A percentile compares a stretch with the other conserved stretches of the same genome.
Evolutionary conservation across 2,888 invertebrate genomes (phyloP).

Genomic region (Scotopteryx bipunctaria): DNA sequence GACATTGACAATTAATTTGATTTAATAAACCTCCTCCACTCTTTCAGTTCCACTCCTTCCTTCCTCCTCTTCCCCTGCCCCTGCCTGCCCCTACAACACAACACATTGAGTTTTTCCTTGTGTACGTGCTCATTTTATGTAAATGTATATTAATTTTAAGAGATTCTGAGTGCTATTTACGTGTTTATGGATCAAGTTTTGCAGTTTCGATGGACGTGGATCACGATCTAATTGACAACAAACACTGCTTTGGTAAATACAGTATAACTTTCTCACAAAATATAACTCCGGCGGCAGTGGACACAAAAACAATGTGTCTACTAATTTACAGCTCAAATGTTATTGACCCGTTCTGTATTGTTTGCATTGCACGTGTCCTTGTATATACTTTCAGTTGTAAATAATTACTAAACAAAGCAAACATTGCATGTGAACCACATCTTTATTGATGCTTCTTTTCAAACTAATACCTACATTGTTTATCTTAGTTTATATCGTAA

Average conservation of each 20-base stretch:
- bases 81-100: not conserved
- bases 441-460: slow-evolving; percentile 2
- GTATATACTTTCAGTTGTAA: slow-evolving; percentile 52
- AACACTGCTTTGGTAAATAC: slow-evolving; percentile 67
- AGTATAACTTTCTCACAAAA: slow-evolving; percentile 26
- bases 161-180: not conserved
- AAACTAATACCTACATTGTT: slow-evolving; percentile 1
- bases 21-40: too few relatives aligned
- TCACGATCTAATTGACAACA: slow-evolving; percentile 60
- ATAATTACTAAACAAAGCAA: slow-evolving; percentile 18
- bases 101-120: not conserved
- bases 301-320: slow-evolving; percentile 53
- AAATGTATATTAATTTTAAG: not conserved
- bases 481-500: not conserved
- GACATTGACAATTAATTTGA: too few relatives aligned
- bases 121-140: not conserved
- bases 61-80: not conserved
- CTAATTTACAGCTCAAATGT: slow-evolving; percentile 41
- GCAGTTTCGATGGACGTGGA: slow-evolving; percentile 74
- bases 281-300: slow-evolving; percentile 42
- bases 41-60: not conserved
- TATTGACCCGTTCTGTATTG: slow-evolving; percentile 54
- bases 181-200: slow-evolving; percentile 26
- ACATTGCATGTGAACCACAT: slow-evolving; percentile 2
- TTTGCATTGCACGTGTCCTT: slow-evolving; percentile 55